Evolutionary conservation across 2,888 invertebrate genomes (phyloP).

Genomic region (Cylindroiulus punctatus): DNA sequence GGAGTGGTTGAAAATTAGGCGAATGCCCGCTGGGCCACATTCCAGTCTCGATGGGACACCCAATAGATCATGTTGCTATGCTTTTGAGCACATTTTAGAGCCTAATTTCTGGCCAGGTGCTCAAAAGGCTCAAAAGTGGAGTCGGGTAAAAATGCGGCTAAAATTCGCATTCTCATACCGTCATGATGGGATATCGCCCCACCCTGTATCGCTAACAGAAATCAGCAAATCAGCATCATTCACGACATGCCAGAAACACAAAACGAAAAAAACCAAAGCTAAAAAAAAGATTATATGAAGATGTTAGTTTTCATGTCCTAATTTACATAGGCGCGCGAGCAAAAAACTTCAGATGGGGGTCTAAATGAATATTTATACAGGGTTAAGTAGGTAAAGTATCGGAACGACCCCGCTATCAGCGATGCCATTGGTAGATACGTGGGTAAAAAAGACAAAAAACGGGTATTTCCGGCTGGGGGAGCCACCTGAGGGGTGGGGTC

Average conservation of each 20-base stretch:
- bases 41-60: neutral
- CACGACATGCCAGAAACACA: neutral
- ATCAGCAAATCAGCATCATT: slow-evolving; percentile 47
- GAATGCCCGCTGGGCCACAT: slow-evolving; percentile 25
- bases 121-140: neutral
- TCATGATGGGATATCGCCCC: slow-evolving; percentile 31
- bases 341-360: neutral
- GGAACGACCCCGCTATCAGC: neutral
- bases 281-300: slow-evolving; percentile 27
- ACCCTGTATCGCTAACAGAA: slow-evolving; percentile 34
- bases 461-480: slow-evolving; percentile 13
- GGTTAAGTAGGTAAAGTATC: slow-evolving; percentile 44
- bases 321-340: slow-evolving; percentile 27
- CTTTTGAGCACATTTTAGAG: neutral
- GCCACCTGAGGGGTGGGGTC: neutral
- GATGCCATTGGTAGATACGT: neutral
- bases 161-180: slow-evolving; percentile 35
- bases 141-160: neutral
- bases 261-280: too few relatives aligned
- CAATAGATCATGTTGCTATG: slow-evolving; percentile 19
- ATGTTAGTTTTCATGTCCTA: slow-evolving; percentile 47
- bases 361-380: slow-evolving; percentile 41
- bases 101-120: neutral
- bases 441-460: neutral
- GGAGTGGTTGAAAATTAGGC: slow-evolving; percentile 47